Percentiles rank a stretch among this genome's conserved stretches.
These are phyloP conservation scores for Idaea aversata DNA, from an alignment of 2,888 invertebrate genomes.

Conservation along the genomic window DNA sequence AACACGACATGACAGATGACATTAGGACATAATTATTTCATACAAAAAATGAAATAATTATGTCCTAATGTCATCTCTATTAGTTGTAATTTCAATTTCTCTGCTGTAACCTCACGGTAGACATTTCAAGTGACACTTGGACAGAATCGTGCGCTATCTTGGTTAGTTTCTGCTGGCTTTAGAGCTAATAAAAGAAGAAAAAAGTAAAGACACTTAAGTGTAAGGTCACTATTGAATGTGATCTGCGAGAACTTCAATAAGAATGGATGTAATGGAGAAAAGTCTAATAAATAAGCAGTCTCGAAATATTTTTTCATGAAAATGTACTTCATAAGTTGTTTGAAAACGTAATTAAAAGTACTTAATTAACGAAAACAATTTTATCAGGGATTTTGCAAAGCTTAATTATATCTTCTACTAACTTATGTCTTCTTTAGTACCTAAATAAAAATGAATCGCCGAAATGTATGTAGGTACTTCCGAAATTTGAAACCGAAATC, in stretches of 20 bases:
- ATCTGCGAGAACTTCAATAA: neutral
- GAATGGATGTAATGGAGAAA: neutral
- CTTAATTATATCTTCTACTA: no score
- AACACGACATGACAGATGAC: no score
- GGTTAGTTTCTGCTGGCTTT: neutral
- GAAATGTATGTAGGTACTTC: no score
- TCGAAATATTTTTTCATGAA: neutral
- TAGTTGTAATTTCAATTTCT: neutral
- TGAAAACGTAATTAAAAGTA: neutral
- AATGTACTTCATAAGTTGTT: neutral
- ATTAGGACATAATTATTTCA: no score
- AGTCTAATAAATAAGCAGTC: neutral
- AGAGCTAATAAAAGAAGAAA: neutral
- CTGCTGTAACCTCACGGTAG: neutral
- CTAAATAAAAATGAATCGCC: no score
- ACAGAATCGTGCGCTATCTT: conserved; percentile 3
- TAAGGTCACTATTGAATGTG: neutral
- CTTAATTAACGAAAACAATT: no score
- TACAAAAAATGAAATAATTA: no score
- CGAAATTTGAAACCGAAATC: no score
- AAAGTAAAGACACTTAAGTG: neutral
- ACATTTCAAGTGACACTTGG: conserved; percentile 4
- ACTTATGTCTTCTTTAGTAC: no score
- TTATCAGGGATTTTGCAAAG: no score
- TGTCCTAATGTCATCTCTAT: no score